Base-by-base conservation (phyloP, 2,113 vertebrate species). In the Ammodytes dubius region DNA sequence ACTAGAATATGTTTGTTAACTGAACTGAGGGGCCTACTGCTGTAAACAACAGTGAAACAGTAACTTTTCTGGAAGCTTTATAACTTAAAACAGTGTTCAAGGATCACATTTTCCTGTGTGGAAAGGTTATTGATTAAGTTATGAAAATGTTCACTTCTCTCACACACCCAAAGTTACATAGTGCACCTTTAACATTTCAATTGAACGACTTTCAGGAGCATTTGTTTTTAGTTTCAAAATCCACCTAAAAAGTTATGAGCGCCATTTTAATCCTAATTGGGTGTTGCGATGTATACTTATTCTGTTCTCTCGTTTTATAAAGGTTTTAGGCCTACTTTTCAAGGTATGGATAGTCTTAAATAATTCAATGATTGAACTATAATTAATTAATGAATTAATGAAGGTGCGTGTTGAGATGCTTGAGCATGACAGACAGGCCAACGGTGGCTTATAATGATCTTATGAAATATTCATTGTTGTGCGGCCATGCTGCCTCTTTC, bases 391-490 rank as follows among this genome's bases (percentile, higher is more conserved):
- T 52, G 50, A 42, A 42, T 43, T 40, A 9, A 50, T 47, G 45
- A 0, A 15, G 40, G 37, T n/a, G 63, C 42, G n/a, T 17, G 52
- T n/a, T 77, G 67, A 65, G 42, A 60, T 52, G 57, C 52, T 71
- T 60, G 15, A 71, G 72, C 2, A 9, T 70, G 69, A 74, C 39
- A 74, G 69, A 73, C 59, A 79, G 67, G 14, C 84, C 39, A 35
- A 46, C 19, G 64, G 11, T 27, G 9, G 39, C 27, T 53, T 49
- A 67, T 87, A 92, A 86, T 81, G 88, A 91, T 90, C 85, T 84
- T 77, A 92, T 97, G 81, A 96, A 96, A 96, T 95, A 96, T 96
- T 96, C 75, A 97, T 94, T 19, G 71, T 66, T 74, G 67, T 67
- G 83, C 70, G 79, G 89, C 72, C 67, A 54, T 43, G 39, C 77